Evolutionary conservation across 2,113 vertebrate species (phyloP).

Genomic region (Nanorana parkeri): DNA sequence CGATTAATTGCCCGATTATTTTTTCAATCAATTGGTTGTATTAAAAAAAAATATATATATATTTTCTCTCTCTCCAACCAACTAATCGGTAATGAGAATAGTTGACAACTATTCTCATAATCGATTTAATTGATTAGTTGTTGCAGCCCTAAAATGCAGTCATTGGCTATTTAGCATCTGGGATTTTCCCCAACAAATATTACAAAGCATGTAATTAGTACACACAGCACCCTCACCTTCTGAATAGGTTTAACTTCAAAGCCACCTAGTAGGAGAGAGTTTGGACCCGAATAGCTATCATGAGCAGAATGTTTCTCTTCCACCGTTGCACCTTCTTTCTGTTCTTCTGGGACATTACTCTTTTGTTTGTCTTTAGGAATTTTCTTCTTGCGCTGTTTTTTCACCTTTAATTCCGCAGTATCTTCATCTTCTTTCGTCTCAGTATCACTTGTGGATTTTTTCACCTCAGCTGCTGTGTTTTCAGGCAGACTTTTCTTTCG

Average conservation of each 20-base stretch:
- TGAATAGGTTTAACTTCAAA: conserved; percentile 69
- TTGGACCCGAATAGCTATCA: conserved; percentile 41
- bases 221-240: conserved; percentile 70
- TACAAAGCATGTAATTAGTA: background rate
- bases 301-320: background rate
- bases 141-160: too few species aligned
- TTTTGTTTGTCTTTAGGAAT: background rate
- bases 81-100: too few species aligned
- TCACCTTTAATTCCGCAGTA: conserved; percentile 15
- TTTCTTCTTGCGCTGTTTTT: background rate
- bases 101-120: too few species aligned
- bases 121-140: too few species aligned
- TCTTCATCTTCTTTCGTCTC: conserved; percentile 27
- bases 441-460: background rate
- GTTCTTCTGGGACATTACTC: background rate
- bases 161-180: too few species aligned
- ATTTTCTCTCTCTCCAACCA: too few species aligned
- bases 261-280: conserved; percentile 76
- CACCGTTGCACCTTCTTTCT: background rate
- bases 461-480: background rate
- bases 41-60: too few species aligned
- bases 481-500: background rate
- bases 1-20: too few species aligned
- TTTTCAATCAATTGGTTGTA: too few species aligned
- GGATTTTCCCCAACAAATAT: background rate